phyloP scores from a whole-genome alignment of 2,113 vertebrate genomes.

The Nothocercus nigrocapillus region DNA sequence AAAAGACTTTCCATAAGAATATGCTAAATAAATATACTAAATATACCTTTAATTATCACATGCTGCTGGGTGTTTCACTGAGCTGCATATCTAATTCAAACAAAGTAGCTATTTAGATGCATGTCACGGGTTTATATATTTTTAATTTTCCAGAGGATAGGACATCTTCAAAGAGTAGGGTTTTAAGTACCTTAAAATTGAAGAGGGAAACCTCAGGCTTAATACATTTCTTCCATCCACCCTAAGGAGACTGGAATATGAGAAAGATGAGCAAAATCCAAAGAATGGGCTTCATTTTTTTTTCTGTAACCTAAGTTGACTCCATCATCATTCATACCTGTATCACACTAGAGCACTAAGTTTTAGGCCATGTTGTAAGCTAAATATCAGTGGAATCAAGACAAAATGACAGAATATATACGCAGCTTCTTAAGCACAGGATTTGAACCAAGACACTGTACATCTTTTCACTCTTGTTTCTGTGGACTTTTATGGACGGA shows the following conservation, averaged over 20 bases:
- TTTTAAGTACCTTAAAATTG: background rate
- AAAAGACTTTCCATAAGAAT: background rate
- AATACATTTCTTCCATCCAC: background rate
- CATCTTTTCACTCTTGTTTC: background rate
- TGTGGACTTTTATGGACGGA: background rate
- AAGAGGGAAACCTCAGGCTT: background rate
- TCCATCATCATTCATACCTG: background rate
- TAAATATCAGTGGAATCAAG: background rate
- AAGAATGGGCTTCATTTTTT: background rate
- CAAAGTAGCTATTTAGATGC: background rate
- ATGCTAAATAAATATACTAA: background rate
- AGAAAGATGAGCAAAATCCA: background rate
- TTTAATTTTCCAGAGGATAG: background rate
- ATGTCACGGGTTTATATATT: background rate
- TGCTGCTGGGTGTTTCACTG: background rate
- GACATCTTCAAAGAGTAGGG: background rate
- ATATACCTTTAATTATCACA: background rate
- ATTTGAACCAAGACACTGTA: background rate
- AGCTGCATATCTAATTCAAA: background rate
- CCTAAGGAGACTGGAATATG: background rate
- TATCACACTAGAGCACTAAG: background rate
- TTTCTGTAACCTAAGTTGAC: background rate
- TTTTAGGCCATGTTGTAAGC: background rate
- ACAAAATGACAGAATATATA: background rate
- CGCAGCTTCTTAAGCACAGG: background rate